A percentile compares a stretch with the other conserved stretches of the same genome.
Conservation (phyloP, 1,140 invertebrate genomes). For the Phortica variegata region DNA sequence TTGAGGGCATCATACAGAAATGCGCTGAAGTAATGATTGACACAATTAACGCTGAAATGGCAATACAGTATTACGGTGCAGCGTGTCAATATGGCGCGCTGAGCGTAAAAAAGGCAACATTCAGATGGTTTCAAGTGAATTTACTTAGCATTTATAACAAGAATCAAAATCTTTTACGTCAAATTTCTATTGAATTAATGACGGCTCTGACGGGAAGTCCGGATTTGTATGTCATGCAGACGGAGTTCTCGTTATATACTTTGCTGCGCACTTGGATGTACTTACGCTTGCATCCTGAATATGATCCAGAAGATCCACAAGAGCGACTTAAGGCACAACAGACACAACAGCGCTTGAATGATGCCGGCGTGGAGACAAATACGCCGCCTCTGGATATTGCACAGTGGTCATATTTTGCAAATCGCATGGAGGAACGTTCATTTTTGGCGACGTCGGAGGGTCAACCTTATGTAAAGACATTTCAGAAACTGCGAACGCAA, state of each 20-base stretch:
- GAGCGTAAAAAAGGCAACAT: constrained; percentile 64
- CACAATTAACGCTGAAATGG: constrained; percentile 70
- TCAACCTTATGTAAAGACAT: constrained; percentile 62
- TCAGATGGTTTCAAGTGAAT: constrained; percentile 73
- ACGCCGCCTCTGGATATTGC: constrained; percentile 35
- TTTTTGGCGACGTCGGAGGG: constrained; percentile 66
- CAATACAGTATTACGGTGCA: constrained; percentile 70
- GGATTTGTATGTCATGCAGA: constrained; percentile 75
- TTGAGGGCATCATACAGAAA: constrained; percentile 75
- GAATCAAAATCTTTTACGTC: constrained; percentile 61
- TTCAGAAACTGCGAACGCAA: constrained; percentile 68
- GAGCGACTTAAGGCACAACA: constrained; percentile 28
- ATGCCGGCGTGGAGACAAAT: constrained; percentile 40
- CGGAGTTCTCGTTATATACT: constrained; percentile 78
- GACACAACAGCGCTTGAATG: constrained; percentile 29
- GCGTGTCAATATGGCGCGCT: constrained; percentile 69
- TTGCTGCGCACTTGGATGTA: constrained; percentile 72
- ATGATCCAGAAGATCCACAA: constrained; percentile 43
- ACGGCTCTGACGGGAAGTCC: constrained; percentile 65
- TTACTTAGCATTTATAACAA: constrained; percentile 64
- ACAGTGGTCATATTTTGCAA: constrained; percentile 41
- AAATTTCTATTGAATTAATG: constrained; percentile 70
- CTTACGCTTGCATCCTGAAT: constrained; percentile 54
- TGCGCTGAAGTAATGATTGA: constrained; percentile 76
- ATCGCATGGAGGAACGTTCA: constrained; percentile 59